Evolutionary conservation across 2,113 vertebrate species (phyloP), one percentile per base, ranked within the genome.

Genomic region (Notothenia coriiceps): DNA sequence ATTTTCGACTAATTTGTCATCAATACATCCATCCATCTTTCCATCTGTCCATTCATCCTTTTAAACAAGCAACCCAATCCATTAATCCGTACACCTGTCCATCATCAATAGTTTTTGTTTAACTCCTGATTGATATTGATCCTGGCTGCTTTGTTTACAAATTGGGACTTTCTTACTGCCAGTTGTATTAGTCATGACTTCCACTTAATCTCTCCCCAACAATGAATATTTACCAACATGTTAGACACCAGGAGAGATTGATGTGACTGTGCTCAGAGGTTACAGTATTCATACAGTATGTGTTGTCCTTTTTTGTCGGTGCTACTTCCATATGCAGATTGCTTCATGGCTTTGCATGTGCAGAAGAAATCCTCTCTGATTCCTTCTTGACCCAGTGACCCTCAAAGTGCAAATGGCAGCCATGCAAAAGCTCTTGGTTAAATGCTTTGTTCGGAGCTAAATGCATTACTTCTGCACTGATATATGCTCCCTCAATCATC

Each of bases 341-440:
- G 60, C 46, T 50, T 83, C 49, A 43, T 71, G 68, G 47, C 61
- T 72, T 77, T 86, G 50, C 29, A 61, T 69, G 59, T 73, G 84
- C 7, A 62, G 61, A 4, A 56, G 55, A 83, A 74, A 84, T 78
- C 66, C 47, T 0, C 11, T 55, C 1, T 43, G 54, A 82, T 22
- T 74, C 12, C 25, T 55, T 66, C 43, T 59, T 79, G 73, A 85
- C 63, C 74, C 67, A 10, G 12, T 75, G 73, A 81, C 54, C 67
- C 18, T 40, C 20, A 0, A 25, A 1, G 4, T n/a, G 14, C 17
- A 25, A 5, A 64, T 77, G 74, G 67, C 77, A 87, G 9, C 71
- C 56, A 29, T 54, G 47, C 46, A 66, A 78, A 80, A 63, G 50
- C 65, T 77, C 49, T 44, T 89, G 73, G 88, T 90, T 78, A 83